Evolutionary conservation across 2,888 invertebrate genomes (phyloP), one percentile per base, ranked within the genome.

Genomic region (Nemotelus pantherinus): DNA sequence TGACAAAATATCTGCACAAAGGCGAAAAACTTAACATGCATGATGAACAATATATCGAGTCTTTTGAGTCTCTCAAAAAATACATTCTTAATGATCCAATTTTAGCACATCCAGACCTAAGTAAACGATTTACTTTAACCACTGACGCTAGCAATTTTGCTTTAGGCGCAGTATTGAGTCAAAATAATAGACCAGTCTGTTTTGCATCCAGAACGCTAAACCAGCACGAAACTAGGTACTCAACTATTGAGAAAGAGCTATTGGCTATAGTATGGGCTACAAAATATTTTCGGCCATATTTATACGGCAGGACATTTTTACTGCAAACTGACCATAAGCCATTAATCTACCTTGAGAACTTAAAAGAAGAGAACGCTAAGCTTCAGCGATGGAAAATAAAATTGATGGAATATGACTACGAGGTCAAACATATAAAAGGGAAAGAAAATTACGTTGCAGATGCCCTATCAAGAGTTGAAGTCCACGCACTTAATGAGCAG

Each of bases 311-410:
- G n/a, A n/a, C n/a, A n/a, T n/a, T n/a, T n/a, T n/a, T 77, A 0
- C 84, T 87, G 0, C 82, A 84, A 6, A 87, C 85, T 0, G 87
- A 87, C 71, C 86, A 87, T 77, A 80, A 83, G 74, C 85, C 85
- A 0, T 74, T 86, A 3, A 81, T 80, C 2, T 86, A 84, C 83
- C 71, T 86, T 0, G 57, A 68, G 9, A 63, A 60, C 25, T 39
- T 76, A 4, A 72, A 72, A 67, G 71, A 77, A 58, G 67, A 65
- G 50, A 75, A 68, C 7, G 65, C 77, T 43, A 77, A 70, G 68
- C 75, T 78, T 2, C 65, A 58, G 44, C 45, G 75, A 50, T 78
- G 78, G 76, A 60, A 75, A 10, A 47, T 78, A 2, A 78, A 76
- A 58, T 25, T 58, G n/a, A 68, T 68, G 68, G 68, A 68, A 68